Percentiles rank a stretch among this genome's conserved stretches.
Conservation (phyloP, 2,888 invertebrate species). For the Parelbella ahira region DNA sequence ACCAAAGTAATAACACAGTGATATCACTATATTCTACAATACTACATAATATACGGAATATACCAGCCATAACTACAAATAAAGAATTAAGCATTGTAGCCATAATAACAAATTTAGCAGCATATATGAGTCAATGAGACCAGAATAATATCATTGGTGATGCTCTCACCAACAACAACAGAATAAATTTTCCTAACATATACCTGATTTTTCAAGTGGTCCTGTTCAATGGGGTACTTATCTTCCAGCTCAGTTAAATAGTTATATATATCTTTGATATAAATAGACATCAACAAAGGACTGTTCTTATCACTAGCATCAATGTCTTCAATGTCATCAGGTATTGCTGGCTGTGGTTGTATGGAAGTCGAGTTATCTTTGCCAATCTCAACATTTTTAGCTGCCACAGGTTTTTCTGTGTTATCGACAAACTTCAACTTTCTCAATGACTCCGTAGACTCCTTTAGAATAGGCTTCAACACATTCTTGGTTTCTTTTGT, state of each 20-base stretch:
- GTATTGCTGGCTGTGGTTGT: constrained; percentile 41
- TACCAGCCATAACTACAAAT: too few species aligned
- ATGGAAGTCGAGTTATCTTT: too few species aligned
- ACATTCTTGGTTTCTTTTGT: constrained; percentile 40
- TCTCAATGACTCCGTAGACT: constrained; percentile 56
- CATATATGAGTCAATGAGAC: too few species aligned
- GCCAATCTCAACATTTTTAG: too few species aligned
- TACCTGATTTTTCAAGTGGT: constrained; percentile 85
- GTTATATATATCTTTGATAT: constrained; percentile 93
- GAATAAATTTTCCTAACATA: too few species aligned
- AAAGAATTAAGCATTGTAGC: too few species aligned
- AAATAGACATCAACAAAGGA: constrained; percentile 89
- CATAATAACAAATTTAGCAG: too few species aligned
- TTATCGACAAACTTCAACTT: constrained; percentile 52
- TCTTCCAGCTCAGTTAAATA: constrained; percentile 89
- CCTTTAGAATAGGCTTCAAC: constrained; percentile 53
- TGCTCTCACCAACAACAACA: too few species aligned
- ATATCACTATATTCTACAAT: too few species aligned
- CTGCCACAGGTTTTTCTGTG: constrained; percentile 8
- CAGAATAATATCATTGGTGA: too few species aligned
- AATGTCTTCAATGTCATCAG: constrained; percentile 83
- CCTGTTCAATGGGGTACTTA: constrained; percentile 82
- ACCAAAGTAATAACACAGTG: too few species aligned
- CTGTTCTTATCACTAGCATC: constrained; percentile 87
- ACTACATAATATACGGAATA: too few species aligned